Evolutionary conservation across 2,888 invertebrate genomes (phyloP), one percentile per base, ranked within the genome.

Genomic region (Nemotelus pantherinus): DNA sequence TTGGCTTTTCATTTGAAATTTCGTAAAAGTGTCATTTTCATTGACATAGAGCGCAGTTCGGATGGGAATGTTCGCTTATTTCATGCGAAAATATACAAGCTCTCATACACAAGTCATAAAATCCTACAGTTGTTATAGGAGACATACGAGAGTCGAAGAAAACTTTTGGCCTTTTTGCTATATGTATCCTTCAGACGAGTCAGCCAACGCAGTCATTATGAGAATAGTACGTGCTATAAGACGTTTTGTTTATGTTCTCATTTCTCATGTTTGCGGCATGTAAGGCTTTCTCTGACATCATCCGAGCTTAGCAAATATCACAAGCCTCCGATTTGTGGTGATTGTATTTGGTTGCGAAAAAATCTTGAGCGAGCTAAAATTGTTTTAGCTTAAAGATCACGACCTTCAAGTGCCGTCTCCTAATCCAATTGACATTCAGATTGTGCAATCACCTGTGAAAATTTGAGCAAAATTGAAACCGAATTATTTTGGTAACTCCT

Each of bases 211-310:
- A 25, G 25, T 25, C 25, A 25, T 25, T 25, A 25, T 25, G 25
- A 25, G 25, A 0, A 25, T 0, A 25, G 25, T 25, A 25, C 25
- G 25, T 25, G 25, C 25, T 25, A 25, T 25, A 25, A 47, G n/a
- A 70, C 53, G 55, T 53, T 55, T 43, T 1, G 53, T 55, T 53
- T 53, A 53, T 53, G 41, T 41, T 53, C 53, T 70, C 70, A 55
- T 70, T 70, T 70, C 70, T 47, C 70, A 70, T 70, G 55, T 70
- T 70, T 70, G 43, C 70, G 70, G 55, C 55, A 70, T 53, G 53
- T 53, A 70, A 10, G 70, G 41, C 43, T 25, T 70, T 55, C 55
- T n/a, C 53, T 50, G 53, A 41, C 70, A 70, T 70, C 67, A 67
- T 67, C 50, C 50, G 48, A 48, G 47, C 50, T 48, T 67, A 6